Base-by-base conservation (phyloP, 53 echinoderm and acorn worm species). In the Apostichopus leukothele region DNA sequence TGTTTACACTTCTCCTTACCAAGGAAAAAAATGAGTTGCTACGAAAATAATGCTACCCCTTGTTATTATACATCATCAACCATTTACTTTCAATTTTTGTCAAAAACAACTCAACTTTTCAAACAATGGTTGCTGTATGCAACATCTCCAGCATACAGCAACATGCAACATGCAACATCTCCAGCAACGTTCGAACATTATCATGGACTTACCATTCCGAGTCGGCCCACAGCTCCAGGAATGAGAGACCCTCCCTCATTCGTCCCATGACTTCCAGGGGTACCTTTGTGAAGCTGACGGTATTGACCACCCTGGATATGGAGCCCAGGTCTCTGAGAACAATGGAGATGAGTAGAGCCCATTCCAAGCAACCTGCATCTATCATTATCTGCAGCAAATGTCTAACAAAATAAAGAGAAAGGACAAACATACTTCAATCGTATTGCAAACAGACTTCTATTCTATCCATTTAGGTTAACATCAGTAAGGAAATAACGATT, bases 201-300 rank as follows among this genome's bases (percentile, higher is more conserved):
- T 71, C 12, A 7, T 76, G 39, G 4, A 88, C 95, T 91, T 89
- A 99, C 99, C 99, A 99, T 90, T 96, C 96, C 4, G 99, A 90
- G 54, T 96, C 95, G 16, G 96, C 94, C 99, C 99, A 99, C 18
- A 99, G 91, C 86, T 99, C 99, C 52, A 99, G 87, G 88, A 91
- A 96, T 5, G 96, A 96, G 12, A 98, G 79, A 9, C 95, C 96
- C 74, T 99, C 99, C 79, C 94, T 94, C 99, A 99, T 99, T 52
- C 99, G 87, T 5, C 92, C 93, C 60, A 96, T 86, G 26, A 94
- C 91, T 51, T 99, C 96, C 73, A 94, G 73, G 6, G 99, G 78
- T 12, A 93, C 90, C 39, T 96, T 94, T 16, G 94, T 85, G 16
- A 94, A 87, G 84, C 96, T 93, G 59, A 94, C 92, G 39, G 93